Evolutionary conservation across 1,140 invertebrate species (phyloP), one percentile per base, ranked within the genome.

Genomic region (Drepana arcuata): DNA sequence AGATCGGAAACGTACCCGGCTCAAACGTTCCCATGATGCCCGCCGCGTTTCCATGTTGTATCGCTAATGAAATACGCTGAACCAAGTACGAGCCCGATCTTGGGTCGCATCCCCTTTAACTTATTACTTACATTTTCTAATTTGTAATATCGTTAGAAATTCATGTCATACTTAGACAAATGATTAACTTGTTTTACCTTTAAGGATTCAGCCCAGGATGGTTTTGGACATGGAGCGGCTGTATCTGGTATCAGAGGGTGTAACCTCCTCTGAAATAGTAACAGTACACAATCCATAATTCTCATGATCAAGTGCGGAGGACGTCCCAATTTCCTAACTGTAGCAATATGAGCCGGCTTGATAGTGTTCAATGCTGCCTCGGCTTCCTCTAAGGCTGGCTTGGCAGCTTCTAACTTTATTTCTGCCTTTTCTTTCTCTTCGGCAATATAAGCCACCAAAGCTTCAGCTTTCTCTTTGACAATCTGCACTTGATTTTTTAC

Each of bases 221-320:
- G 95, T 77, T 97, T 97, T 0, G 94, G 91, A 78, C 92, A 96
- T 0, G 91, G 87, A 3, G 90, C 90, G 11, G 92, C 88, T 6
- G 90, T 88, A 72, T 99, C 97, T 7, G 89, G 84, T 57, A 92
- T 89, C 2, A 95, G 88, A 0, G 93, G 86, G 69, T 95, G 90
- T 28, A 95, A 83, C 83, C 91, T 93, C 48, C 93, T 87, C 84
- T 97, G 95, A 70, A 98, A 98, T 2, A 99, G 79, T 42, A 99
- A 93, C 28, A 98, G 73, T 1, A 98, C 96, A 65, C 94, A 96
- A 63, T 98, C 97, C 96, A 99, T 98, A 48, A 99, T 98, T 50
- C 96, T 87, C 96, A 98, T 98, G 54, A 99, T 98, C 0, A 99
- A 84, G 84, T 98, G 95, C 2, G 97, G 97, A 0, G 97, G 96